Base-by-base conservation (phyloP, 2,888 invertebrate species). In the Clistopyga incitator region DNA sequence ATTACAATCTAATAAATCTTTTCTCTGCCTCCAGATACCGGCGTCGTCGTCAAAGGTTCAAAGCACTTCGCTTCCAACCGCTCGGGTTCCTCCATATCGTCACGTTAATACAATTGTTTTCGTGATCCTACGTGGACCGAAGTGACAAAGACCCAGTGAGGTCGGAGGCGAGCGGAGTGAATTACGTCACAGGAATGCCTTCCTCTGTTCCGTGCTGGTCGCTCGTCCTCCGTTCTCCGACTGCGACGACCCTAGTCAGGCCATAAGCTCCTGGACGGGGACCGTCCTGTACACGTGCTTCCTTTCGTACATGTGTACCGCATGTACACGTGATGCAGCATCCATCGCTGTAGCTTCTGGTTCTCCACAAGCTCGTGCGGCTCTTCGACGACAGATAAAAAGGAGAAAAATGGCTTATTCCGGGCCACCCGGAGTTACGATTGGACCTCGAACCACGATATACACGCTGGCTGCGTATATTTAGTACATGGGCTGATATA, bases 61-160 rank as follows among this genome's bases (percentile, higher is more conserved):
- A 68, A 77, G 52, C 38, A 61, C 47, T 67, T 65, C 67, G 67
- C 23, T 20, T 45, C 29, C n/a, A 47, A 50, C 42, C 64, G 29
- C 34, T 78, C 20, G 15, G n/a, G 45, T 2, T 13, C 50, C n/a
- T n/a, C 47, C 18, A 10, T 64, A 61, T 3, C 20, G 42, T 65
- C 38, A 15, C 29, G 34, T 65, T 79, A 74, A 74, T 79, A 67
- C 15, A 74, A 79, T 79, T 79, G 67, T 79, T 65, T 67, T 72
- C 56, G n/a, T 67, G 54, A 74, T 79, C 45, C 65, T n/a, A 11
- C 45, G 54, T 42, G 20, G 38, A 61, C 25, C 20, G 50, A 56
- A 59, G 71, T 23, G 54, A 56, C 71, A 72, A 56, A 72, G 71
- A 61, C 59, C 59, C 54, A 29, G 29, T n/a, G 61, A 70, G 59